Conservation (phyloP, 2,888 invertebrate species). For the Perizoma affinitatum region DNA sequence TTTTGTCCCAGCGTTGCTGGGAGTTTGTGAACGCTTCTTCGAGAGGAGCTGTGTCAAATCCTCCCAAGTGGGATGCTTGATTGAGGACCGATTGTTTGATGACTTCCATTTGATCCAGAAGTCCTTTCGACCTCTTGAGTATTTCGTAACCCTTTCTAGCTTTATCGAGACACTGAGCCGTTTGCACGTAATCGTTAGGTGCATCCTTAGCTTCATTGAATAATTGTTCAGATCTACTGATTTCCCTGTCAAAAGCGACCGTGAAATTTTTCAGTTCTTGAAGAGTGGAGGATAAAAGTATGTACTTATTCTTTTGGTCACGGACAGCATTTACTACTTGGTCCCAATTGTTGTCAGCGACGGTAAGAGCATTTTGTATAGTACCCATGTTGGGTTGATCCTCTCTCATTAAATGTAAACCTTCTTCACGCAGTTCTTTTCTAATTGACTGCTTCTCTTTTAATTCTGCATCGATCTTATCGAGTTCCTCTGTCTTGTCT, state of each 20-base stretch:
- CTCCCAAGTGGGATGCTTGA: constrained; percentile 87
- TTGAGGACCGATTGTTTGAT: constrained; percentile 89
- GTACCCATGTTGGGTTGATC: constrained; percentile 91
- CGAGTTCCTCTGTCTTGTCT: constrained; percentile 78
- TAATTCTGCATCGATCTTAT: constrained; percentile 81
- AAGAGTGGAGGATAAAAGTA: constrained; percentile 88
- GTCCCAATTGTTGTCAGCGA: constrained; percentile 92
- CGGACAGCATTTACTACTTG: constrained; percentile 89
- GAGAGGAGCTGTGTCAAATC: constrained; percentile 85
- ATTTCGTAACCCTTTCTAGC: constrained; percentile 90
- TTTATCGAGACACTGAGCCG: constrained; percentile 88
- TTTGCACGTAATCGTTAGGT: constrained; percentile 89
- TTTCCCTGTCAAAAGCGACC: constrained; percentile 87
- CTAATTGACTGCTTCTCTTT: constrained; percentile 86
- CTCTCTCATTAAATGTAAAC: constrained; percentile 90
- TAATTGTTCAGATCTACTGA: constrained; percentile 87
- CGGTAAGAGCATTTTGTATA: constrained; percentile 91
- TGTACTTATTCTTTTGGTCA: constrained; percentile 89
- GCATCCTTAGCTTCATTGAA: constrained; percentile 86
- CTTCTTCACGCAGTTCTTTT: constrained; percentile 91
- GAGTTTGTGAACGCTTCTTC: constrained; percentile 85
- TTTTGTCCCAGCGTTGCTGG: constrained; percentile 88
- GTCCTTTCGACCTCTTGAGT: constrained; percentile 89
- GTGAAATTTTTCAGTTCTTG: constrained; percentile 90
- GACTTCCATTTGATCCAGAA: constrained; percentile 90